Evolutionary conservation across 2,113 vertebrate genomes (phyloP), one percentile per base, ranked within the genome.

Genomic region (Herpetotheres cachinnans): DNA sequence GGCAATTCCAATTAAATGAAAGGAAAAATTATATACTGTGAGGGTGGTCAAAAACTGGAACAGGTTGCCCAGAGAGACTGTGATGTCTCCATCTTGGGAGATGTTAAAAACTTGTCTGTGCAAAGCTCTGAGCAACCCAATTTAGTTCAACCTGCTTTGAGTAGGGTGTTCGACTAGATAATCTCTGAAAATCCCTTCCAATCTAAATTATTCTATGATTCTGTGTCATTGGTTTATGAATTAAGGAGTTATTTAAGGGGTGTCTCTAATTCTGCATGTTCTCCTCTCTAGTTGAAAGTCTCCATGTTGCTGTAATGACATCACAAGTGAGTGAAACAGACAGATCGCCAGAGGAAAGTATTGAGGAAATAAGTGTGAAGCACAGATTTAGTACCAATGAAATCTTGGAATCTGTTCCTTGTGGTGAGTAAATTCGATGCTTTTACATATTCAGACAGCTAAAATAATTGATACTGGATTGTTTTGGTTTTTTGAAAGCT

Each of bases 251-350:
- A 9, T 69, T 88, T 61, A 46, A 52, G 34, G 6, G 25, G 1
- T n/a, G 10, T 72, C n/a, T 62, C 29, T 76, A 77, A 93, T 69
- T 72, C 32, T 71, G 32, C 6, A 9, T 76, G 26, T 91, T 83
- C 80, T 85, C 9, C 13, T 80, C 56, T 79, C 34, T 55, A 99
- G 98, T 97, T 26, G 98, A 98, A 96, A 98, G 85, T 82, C 98
- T 99, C 9, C 97, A 78, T 7, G 66, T 91, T 2, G 88, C 98
- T 44, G 91, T 99, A 94, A 97, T 12, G 16, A 95, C 96, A 49
- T 96, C 97, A 44, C 97, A 98, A 95, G 22, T 59, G 44, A 97
- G 80, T 0, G 85, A 97, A 18, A 36, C 36, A 7, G 77, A 71
- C 32, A 78, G 14, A 18, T 52, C 74, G 25, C 20, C 92, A 8